These are phyloP conservation scores for Gobionotothen gibberifrons DNA, from an alignment of 2,797 vertebrate species.

Conservation along the genomic window DNA sequence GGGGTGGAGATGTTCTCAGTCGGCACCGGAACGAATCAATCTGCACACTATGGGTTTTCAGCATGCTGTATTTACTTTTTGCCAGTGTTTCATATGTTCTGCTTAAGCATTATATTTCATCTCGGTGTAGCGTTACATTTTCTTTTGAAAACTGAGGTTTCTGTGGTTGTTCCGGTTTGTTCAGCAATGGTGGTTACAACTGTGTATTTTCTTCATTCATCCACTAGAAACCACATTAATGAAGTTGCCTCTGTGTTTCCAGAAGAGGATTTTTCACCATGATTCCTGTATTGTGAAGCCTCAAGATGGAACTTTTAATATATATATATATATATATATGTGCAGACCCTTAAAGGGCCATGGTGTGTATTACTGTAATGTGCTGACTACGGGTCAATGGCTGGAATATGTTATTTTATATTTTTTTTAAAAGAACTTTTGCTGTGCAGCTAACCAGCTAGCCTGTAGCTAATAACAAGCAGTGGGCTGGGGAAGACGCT, in stretches of 20 bases:
- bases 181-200: conserved; percentile 1
- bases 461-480: no score
- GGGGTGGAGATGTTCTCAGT: conserved; percentile 32
- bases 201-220: neutral
- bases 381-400: no score
- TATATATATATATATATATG: no score
- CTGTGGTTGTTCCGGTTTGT: neutral
- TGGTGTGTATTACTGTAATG: no score
- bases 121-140: conserved; percentile 9
- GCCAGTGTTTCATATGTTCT: conserved; percentile 31
- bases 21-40: conserved; percentile 42
- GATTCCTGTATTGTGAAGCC: conserved; percentile 20
- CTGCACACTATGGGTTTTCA: conserved; percentile 28
- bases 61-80: neutral
- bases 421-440: no score
- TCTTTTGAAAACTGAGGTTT: conserved; percentile 7
- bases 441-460: no score
- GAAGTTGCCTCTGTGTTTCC: conserved; percentile 22
- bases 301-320: neutral
- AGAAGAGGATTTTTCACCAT: conserved; percentile 36
- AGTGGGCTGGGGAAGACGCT: no score
- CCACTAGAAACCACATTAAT: conserved; percentile 8
- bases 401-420: no score
- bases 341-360: no score
- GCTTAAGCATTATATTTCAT: conserved; percentile 4